Evolutionary conservation across 2,888 invertebrate species (phyloP), one percentile per base, ranked within the genome.

Genomic region (Drosophila buzzatii): DNA sequence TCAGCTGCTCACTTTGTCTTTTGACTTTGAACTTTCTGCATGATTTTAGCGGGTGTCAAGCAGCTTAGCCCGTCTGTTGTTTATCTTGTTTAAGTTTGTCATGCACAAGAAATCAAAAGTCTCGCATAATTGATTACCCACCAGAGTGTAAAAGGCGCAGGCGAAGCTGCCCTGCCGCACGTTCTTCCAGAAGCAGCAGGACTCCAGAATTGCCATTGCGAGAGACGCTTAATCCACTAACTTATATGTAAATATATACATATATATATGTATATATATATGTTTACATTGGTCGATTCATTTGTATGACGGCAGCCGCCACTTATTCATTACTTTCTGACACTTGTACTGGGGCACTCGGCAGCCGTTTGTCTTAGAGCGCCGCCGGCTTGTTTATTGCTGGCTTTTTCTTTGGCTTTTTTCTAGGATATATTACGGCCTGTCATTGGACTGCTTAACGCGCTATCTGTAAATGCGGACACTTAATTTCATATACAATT

Each of bases 171-270:
- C 92, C 49, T 83, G 91, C 3, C 91, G 89, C 64, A 92, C 90
- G 35, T 88, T 91, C 69, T 92, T 90, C 92, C 92, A 92, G 73
- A 90, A 92, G 81, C 92, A 92, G 84, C 92, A 92, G 67, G 92
- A 92, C 70, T 91, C 90, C 61, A 92, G 73, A 76, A 92, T 91
- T 45, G 92, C 90, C 92, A 92, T 92, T 64, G 33, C 69, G 35
- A 49, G 27, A 10, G 42, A 39, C 53, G 44, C 52, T 61, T 58
- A 65, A 66, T 76, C 70, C 47, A 66, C 44, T 60, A 69, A 63
- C 53, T 81, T 52, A 66, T 60, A 31, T 31, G n/a, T 31, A 55
- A 27, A 41, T 39, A 56, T 41, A 55, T 37, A 37, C 18, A 4
- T 10, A 10, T 9, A 7, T 53, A 10, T 39, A 2, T n/a, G 20